A percentile compares a stretch with the other conserved stretches of the same genome.
Evolutionary conservation across 2,888 invertebrate genomes (phyloP).

Genomic region (Phengaris alcon): DNA sequence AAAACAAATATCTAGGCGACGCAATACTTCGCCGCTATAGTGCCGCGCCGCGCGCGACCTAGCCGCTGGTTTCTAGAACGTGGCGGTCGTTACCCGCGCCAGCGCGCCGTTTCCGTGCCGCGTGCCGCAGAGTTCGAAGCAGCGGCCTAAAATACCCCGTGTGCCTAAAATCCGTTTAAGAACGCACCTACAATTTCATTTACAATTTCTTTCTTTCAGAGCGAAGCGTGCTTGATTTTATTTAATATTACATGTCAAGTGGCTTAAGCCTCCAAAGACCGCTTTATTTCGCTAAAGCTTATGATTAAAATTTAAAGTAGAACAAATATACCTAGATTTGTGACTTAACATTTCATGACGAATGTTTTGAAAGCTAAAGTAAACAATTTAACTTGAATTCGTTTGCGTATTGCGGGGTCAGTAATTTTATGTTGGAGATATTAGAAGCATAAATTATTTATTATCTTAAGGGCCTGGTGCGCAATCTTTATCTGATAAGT

Average conservation of each 20-base stretch:
- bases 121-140: background rate
- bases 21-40: no score
- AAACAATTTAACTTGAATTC: no score
- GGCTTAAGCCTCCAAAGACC: constrained; percentile 18
- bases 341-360: constrained; percentile 4
- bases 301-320: constrained; percentile 25
- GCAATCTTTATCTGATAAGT: no score
- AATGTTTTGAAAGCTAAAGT: constrained; percentile 1
- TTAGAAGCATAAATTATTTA: no score
- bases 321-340: constrained; percentile 8
- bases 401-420: no score
- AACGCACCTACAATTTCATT: constrained; percentile 24
- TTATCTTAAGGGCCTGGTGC: no score
- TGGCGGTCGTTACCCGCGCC: background rate
- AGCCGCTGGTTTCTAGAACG: no score
- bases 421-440: no score
- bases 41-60: no score
- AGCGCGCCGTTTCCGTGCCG: background rate
- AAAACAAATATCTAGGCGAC: no score
- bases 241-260: constrained; percentile 19
- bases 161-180: background rate
- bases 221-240: constrained; percentile 23
- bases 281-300: constrained; percentile 23
- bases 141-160: background rate
- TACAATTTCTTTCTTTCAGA: constrained; percentile 11